phyloP scores from a whole-genome alignment of 2,797 vertebrate species.

The Darevskia mixta region DNA sequence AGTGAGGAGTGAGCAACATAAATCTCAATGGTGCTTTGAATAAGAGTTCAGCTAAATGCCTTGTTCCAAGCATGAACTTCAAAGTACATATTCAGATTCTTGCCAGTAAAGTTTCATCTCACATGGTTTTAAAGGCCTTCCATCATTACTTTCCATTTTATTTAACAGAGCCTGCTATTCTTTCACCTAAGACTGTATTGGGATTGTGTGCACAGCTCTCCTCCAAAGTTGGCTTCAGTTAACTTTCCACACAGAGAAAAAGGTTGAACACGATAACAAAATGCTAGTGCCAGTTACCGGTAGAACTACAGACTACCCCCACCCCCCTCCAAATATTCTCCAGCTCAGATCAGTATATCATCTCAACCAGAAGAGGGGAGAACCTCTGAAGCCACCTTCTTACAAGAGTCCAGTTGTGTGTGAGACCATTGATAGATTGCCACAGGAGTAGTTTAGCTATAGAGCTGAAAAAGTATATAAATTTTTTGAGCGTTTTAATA shows the following conservation, averaged over 20 bases:
- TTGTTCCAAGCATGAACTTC: neutral
- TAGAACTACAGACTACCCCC: no score
- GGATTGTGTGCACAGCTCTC: neutral
- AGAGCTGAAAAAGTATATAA: neutral
- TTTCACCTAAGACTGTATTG: neutral
- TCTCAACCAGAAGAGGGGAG: neutral
- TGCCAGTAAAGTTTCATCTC: neutral
- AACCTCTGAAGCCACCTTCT: no score
- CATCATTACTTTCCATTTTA: neutral
- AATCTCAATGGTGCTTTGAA: neutral
- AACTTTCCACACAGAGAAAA: neutral
- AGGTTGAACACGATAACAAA: no score
- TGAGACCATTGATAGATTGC: neutral
- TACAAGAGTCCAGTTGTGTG: neutral
- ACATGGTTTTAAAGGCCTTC: neutral
- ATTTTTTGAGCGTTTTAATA: constrained; percentile 19
- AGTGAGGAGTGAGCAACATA: neutral
- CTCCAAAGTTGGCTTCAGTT: neutral
- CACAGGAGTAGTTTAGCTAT: neutral
- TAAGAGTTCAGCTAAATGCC: neutral
- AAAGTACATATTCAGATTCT: neutral
- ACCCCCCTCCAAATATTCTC: no score
- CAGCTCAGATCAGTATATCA: neutral
- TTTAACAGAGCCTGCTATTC: neutral
- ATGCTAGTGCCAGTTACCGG: no score